Evolutionary conservation across 2,888 invertebrate genomes (phyloP).

Genomic region (Ecliptopera silaceata): DNA sequence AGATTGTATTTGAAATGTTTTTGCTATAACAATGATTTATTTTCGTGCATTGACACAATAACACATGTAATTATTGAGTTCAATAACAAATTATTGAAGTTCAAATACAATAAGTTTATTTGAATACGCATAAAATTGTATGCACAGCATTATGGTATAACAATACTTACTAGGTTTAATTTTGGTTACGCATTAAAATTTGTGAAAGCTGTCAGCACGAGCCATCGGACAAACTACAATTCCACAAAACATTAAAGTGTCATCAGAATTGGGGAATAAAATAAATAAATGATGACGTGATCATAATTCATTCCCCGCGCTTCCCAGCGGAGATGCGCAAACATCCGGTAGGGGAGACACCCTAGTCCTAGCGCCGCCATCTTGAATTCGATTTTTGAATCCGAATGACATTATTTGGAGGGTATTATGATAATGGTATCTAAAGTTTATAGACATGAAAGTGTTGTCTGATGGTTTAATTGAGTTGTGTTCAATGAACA

Average conservation of each 20-base stretch:
- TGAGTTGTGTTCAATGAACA: slow-evolving; percentile 1
- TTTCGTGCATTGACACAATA: too few relatives aligned
- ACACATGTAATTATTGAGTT: too few relatives aligned
- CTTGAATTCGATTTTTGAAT: slow-evolving; percentile 65
- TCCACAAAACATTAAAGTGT: slow-evolving; percentile 61
- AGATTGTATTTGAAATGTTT: too few relatives aligned
- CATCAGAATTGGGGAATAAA: slow-evolving; percentile 60
- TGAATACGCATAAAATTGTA: background rate
- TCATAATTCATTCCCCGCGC: slow-evolving; percentile 57
- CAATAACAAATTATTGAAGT: background rate
- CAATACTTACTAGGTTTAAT: slow-evolving; percentile 15
- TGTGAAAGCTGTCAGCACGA: slow-evolving; percentile 27
- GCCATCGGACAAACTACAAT: slow-evolving; percentile 51
- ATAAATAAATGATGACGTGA: slow-evolving; percentile 64
- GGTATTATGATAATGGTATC: slow-evolving; percentile 51
- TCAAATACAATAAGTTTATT: background rate
- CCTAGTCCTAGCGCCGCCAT: slow-evolving; percentile 66
- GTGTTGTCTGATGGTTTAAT: slow-evolving; percentile 27
- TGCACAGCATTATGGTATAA: slow-evolving; percentile 11
- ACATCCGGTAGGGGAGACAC: slow-evolving; percentile 71
- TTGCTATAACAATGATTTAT: too few relatives aligned
- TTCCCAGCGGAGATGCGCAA: slow-evolving; percentile 65
- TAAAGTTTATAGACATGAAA: slow-evolving; percentile 12
- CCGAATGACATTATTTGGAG: slow-evolving; percentile 54
- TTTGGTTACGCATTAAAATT: slow-evolving; percentile 25